Evolutionary conservation across 2,888 invertebrate species (phyloP), one percentile per base, ranked within the genome.

Genomic region (Synanthedon vespiformis): DNA sequence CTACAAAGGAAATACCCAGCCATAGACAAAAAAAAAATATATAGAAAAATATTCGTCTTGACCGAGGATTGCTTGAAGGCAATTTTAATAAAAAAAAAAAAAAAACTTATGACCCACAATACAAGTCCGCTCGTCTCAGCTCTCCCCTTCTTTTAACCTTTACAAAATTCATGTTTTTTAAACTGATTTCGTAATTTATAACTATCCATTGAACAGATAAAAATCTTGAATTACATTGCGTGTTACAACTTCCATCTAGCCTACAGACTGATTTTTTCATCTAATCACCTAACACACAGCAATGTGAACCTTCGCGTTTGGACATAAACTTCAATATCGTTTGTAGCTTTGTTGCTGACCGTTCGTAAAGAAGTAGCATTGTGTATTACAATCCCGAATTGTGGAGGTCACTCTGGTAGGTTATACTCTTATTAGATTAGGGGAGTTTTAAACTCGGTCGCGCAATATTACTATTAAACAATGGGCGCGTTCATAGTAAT

Each of bases 161-260:
- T 65, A 64, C 55, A 60, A 58, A 68, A 68, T 34, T 67, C 64
- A 69, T 71, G 68, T 70, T 74, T 74, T 78, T 77, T 70, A 68
- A 71, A 75, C 69, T 68, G 65, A 73, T 76, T 80, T 73, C 74
- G 74, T 77, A 75, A 79, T 75, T 68, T 75, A 80, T 76, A 80
- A 79, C 80, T 77, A 81, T 78, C 80, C 79, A 83, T 82, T 81
- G 84, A 74, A 71, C 76, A 80, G 84, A 84, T 84, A 80, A 74
- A 64, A 65, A 84, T 83, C 83, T 78, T 61, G 68, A 75, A 74
- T 73, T 74, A 74, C 75, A 71, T 81, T 68, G 79, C 83, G 81
- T 84, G 83, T 68, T 71, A 57, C 70, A 65, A 40, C 50, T 50
- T 50, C 50, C 50, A 40, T 50, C 2, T 44, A 44, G 13, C 3